Percentiles rank a stretch among this genome's conserved stretches.
phyloP scores from a whole-genome alignment of 2,888 invertebrate species.

The Ormyrus labotus region DNA sequence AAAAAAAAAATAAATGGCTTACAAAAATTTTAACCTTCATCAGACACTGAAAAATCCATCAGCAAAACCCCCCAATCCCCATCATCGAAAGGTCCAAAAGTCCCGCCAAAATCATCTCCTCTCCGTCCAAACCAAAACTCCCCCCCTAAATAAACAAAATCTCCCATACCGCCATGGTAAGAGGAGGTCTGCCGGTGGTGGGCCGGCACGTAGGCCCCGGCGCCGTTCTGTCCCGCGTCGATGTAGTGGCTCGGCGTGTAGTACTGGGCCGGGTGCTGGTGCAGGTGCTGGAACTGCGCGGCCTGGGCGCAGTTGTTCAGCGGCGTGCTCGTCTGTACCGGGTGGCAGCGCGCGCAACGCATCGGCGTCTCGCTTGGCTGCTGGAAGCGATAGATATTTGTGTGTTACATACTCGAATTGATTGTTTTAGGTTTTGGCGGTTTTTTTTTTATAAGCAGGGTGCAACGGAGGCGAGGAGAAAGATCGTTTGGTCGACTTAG shows the following conservation, averaged over 20 bases:
- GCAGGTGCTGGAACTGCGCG: slow-evolving; percentile 28
- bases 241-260: slow-evolving; percentile 70
- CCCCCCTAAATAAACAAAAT: too few relatives aligned
- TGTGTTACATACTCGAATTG: not conserved
- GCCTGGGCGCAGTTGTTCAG: slow-evolving; percentile 62
- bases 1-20: too few relatives aligned
- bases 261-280: slow-evolving; percentile 67
- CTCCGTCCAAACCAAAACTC: too few relatives aligned
- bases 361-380: slow-evolving; percentile 65
- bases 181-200: slow-evolving; percentile 69
- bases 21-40: too few relatives aligned
- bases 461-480: not conserved
- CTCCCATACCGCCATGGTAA: slow-evolving; percentile 68
- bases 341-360: slow-evolving; percentile 72
- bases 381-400: slow-evolving; percentile 54
- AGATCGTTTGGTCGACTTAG: not conserved
- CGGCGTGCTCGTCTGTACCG: slow-evolving; percentile 67
- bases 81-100: too few relatives aligned
- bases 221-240: slow-evolving; percentile 66
- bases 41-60: too few relatives aligned
- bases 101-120: too few relatives aligned
- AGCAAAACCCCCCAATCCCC: too few relatives aligned
- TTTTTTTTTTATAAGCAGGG: slow-evolving; percentile 9
- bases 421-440: not conserved
- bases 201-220: slow-evolving; percentile 50